Percentiles rank a stretch among this genome's conserved stretches.
Evolutionary conservation across 2,113 vertebrate genomes (phyloP).

Genomic region (Parotia lawesii): DNA sequence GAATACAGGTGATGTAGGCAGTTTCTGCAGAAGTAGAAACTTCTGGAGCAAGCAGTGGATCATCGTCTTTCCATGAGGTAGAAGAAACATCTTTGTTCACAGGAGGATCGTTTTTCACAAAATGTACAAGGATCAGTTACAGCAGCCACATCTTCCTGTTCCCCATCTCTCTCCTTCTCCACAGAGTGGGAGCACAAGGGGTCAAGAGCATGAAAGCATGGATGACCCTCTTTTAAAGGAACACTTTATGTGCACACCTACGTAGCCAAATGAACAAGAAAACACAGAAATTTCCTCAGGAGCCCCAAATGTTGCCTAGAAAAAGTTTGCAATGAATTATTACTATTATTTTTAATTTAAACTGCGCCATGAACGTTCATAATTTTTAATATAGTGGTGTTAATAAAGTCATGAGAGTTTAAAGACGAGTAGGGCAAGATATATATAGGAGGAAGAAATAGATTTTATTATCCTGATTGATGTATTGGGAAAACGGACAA

Average conservation of each 20-base stretch:
- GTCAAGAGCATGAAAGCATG: not conserved
- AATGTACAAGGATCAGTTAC: not conserved
- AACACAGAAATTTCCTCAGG: not conserved
- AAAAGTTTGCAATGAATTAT: not conserved
- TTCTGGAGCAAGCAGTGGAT: not conserved
- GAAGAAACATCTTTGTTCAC: not conserved
- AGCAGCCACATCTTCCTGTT: not conserved
- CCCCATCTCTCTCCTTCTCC: not conserved
- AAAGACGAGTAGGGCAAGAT: not conserved
- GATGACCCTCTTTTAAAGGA: not conserved
- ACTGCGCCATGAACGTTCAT: not conserved
- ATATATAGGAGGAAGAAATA: not conserved
- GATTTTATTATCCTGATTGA: not conserved
- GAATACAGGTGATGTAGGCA: accelerated
- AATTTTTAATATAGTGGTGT: not conserved
- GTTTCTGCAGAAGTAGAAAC: not conserved
- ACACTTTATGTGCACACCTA: not conserved
- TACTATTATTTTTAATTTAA: not conserved
- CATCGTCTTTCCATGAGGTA: not conserved
- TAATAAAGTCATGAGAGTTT: not conserved
- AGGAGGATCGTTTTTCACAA: not conserved
- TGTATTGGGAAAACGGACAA: not conserved
- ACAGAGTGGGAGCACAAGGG: not conserved
- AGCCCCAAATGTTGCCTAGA: not conserved
- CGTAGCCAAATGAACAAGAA: not conserved